Percentiles rank a stretch among this genome's conserved stretches.
Conservation (phyloP, 2,888 invertebrate genomes). For the Aromia moschata region DNA sequence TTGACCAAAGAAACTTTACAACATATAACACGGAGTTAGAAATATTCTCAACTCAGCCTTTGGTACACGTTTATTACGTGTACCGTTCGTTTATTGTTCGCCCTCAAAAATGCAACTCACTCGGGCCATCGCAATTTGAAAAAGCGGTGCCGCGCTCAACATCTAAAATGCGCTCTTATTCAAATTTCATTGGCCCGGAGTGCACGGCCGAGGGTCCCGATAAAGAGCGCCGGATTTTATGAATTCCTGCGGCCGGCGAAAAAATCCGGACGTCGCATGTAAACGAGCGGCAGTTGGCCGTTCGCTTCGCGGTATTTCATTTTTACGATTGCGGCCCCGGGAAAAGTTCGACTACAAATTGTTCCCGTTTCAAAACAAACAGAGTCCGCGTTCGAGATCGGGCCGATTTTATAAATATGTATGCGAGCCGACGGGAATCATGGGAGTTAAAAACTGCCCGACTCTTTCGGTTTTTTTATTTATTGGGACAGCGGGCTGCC, state of each 20-base stretch:
- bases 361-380: slow-evolving; percentile 38
- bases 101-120: not conserved
- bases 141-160: not conserved
- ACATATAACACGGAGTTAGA: too few relatives aligned
- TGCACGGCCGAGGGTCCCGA: not conserved
- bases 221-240: not conserved
- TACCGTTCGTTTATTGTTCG: too few relatives aligned
- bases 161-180: not conserved
- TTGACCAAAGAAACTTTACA: too few relatives aligned
- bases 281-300: slow-evolving; percentile 46
- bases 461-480: slow-evolving; percentile 40
- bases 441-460: slow-evolving; percentile 40
- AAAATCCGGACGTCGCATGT: slow-evolving; percentile 39
- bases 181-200: slow-evolving; percentile 1
- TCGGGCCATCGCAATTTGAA: not conserved
- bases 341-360: slow-evolving; percentile 37
- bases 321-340: slow-evolving; percentile 36
- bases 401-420: slow-evolving; percentile 45
- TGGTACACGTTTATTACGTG: too few relatives aligned
- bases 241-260: slow-evolving; percentile 16
- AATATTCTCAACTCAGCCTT: too few relatives aligned
- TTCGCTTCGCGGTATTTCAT: slow-evolving; percentile 41
- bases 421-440: slow-evolving; percentile 39
- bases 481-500: slow-evolving; percentile 35
- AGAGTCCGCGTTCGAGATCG: slow-evolving; percentile 38